Percentiles rank a stretch among this genome's conserved stretches.
These are phyloP conservation scores for Natator depressus DNA, from an alignment of 2,113 vertebrate species.

Conservation along the genomic window DNA sequence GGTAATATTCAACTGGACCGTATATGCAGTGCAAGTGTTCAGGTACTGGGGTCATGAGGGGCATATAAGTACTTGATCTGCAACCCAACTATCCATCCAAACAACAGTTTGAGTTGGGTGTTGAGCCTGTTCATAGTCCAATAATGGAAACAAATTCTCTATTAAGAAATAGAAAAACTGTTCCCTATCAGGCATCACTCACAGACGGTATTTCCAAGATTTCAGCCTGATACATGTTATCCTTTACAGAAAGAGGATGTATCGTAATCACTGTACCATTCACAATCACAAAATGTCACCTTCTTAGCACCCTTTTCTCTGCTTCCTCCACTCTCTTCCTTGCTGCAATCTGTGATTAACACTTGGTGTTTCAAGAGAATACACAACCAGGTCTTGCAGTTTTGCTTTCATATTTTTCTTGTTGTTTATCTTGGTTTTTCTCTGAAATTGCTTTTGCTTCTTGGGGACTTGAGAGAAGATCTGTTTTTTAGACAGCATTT, in stretches of 20 bases:
- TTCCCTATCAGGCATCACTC: slow-evolving; percentile 36
- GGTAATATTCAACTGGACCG: background rate
- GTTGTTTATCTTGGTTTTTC: slow-evolving; percentile 46
- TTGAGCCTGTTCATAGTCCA: background rate
- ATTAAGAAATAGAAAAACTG: background rate
- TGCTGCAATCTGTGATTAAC: slow-evolving; percentile 53
- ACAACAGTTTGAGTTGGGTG: background rate
- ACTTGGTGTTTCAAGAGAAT: slow-evolving; percentile 49
- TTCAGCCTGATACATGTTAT: slow-evolving; percentile 33
- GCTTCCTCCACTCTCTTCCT: background rate
- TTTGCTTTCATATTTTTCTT: slow-evolving; percentile 51
- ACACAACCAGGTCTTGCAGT: slow-evolving; percentile 20
- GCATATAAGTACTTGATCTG: background rate
- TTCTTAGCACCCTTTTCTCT: slow-evolving; percentile 20
- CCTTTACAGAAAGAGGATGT: background rate
- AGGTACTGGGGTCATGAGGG: background rate
- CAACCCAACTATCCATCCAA: background rate
- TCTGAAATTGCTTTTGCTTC: slow-evolving; percentile 61
- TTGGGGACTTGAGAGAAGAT: slow-evolving; percentile 47
- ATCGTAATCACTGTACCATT: background rate
- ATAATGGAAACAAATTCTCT: background rate
- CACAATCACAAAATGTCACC: slow-evolving; percentile 47
- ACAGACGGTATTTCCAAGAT: slow-evolving; percentile 16
- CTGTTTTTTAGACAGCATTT: slow-evolving; percentile 7
- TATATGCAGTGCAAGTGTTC: background rate